Evolutionary conservation across 2,113 vertebrate genomes (phyloP).

Genomic region (Prolemur simus): DNA sequence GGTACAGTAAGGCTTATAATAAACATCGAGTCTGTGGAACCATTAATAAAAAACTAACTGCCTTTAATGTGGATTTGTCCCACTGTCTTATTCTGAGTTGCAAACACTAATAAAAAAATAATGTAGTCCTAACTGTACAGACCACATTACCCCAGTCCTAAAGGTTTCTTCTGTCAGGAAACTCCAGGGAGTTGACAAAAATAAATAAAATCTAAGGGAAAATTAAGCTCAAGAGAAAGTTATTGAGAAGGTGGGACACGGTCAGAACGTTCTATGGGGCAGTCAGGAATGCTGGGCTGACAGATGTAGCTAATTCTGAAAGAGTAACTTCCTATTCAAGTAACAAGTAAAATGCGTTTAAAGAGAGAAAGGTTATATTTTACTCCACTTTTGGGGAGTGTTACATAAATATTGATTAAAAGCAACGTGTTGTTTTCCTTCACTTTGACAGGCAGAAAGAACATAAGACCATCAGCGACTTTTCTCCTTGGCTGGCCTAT

Average conservation of each 20-base stretch:
- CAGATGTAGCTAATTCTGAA: slow-evolving; percentile 31
- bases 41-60: neutral
- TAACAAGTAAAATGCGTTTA: slow-evolving; percentile 66
- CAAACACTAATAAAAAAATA: slow-evolving; percentile 59
- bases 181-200: slow-evolving; percentile 22
- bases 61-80: neutral
- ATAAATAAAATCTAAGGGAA: neutral
- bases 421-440: neutral
- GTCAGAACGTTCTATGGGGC: neutral
- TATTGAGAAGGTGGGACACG: slow-evolving; percentile 50
- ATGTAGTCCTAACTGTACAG: neutral
- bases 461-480: neutral
- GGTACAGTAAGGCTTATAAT: neutral
- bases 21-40: neutral
- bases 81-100: slow-evolving; percentile 9
- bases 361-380: slow-evolving; percentile 32
- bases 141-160: neutral
- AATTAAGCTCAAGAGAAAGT: slow-evolving; percentile 30
- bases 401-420: slow-evolving; percentile 42
- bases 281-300: slow-evolving; percentile 16
- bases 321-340: slow-evolving; percentile 51
- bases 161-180: slow-evolving; percentile 32
- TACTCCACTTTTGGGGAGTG: slow-evolving; percentile 7
- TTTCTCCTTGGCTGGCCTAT: neutral
- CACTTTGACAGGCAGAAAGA: neutral